phyloP scores from a whole-genome alignment of 1,140 invertebrate genomes.

The Galleria mellonella region DNA sequence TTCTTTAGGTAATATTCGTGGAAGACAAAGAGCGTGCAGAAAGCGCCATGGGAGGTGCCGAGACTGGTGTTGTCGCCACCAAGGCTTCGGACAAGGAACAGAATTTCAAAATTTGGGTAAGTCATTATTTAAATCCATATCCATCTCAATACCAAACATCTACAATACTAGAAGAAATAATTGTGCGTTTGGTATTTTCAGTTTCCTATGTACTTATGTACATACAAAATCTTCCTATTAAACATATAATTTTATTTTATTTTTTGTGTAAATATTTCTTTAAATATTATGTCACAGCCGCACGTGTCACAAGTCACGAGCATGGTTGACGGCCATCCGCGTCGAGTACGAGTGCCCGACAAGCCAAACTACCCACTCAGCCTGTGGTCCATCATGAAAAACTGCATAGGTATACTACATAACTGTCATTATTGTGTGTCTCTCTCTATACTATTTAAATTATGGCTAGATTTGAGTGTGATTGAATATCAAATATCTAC shows the following conservation, averaged over 20 bases:
- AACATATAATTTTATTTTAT: too few relatives aligned
- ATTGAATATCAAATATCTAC: too few relatives aligned
- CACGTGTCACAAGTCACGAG: slow-evolving; percentile 60
- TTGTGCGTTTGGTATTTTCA: too few relatives aligned
- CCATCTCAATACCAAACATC: too few relatives aligned
- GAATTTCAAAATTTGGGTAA: slow-evolving; percentile 46
- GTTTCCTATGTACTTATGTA: too few relatives aligned
- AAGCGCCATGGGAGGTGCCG: slow-evolving; percentile 43
- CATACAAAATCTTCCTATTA: too few relatives aligned
- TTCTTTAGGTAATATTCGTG: slow-evolving; percentile 62
- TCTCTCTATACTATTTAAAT: too few relatives aligned
- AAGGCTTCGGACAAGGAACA: slow-evolving; percentile 23
- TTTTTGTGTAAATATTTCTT: too few relatives aligned
- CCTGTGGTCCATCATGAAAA: slow-evolving; percentile 99
- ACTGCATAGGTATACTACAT: slow-evolving; percentile 85
- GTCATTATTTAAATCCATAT: too few relatives aligned
- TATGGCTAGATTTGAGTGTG: too few relatives aligned
- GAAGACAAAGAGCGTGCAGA: slow-evolving; percentile 59
- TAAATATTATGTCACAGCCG: slow-evolving; percentile 47
- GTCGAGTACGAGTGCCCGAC: slow-evolving; percentile 89
- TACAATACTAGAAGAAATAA: too few relatives aligned
- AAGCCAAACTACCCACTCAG: slow-evolving; percentile 97
- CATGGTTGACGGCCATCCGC: slow-evolving; percentile 64
- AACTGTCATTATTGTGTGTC: too few relatives aligned
- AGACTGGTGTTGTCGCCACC: slow-evolving; percentile 14